These are phyloP conservation scores for Macrocentrus cingulum DNA, from an alignment of 1,140 invertebrate genomes.

Conservation along the genomic window DNA sequence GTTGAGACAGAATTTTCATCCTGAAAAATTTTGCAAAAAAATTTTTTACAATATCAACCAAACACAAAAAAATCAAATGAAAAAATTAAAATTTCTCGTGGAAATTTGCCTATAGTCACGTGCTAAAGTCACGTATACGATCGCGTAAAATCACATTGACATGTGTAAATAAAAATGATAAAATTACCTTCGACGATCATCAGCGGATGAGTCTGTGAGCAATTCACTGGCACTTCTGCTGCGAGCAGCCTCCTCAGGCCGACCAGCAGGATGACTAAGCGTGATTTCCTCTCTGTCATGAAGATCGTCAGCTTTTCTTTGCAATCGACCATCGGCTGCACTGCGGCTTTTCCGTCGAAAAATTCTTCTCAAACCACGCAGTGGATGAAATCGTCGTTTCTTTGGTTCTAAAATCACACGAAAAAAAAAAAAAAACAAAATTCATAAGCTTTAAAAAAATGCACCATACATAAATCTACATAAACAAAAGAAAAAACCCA, in stretches of 20 bases:
- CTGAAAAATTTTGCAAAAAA: too few relatives aligned
- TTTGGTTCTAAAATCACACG: constrained; percentile 61
- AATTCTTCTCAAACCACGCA: constrained; percentile 69
- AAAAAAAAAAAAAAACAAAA: not conserved
- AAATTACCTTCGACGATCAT: constrained; percentile 45
- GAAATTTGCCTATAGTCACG: too few relatives aligned
- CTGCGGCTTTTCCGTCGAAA: constrained; percentile 65
- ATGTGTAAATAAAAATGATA: too few relatives aligned
- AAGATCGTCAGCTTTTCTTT: constrained; percentile 33
- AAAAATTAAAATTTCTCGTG: too few relatives aligned
- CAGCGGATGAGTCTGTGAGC: constrained; percentile 60
- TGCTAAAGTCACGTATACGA: too few relatives aligned
- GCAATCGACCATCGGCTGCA: constrained; percentile 49
- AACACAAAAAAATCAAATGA: too few relatives aligned
- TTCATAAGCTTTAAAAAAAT: not conserved
- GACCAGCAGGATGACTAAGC: constrained; percentile 50
- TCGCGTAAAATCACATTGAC: too few relatives aligned
- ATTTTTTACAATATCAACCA: too few relatives aligned
- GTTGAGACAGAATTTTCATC: too few relatives aligned
- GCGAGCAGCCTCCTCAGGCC: constrained; percentile 60
- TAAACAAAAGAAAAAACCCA: too few relatives aligned
- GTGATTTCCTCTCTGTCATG: constrained; percentile 51
- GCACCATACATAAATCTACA: not conserved
- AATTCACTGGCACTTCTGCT: constrained; percentile 71
- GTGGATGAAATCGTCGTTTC: constrained; percentile 66